phyloP scores from a whole-genome alignment of 2,888 invertebrate genomes.

The Bugulina stolonifera region DNA sequence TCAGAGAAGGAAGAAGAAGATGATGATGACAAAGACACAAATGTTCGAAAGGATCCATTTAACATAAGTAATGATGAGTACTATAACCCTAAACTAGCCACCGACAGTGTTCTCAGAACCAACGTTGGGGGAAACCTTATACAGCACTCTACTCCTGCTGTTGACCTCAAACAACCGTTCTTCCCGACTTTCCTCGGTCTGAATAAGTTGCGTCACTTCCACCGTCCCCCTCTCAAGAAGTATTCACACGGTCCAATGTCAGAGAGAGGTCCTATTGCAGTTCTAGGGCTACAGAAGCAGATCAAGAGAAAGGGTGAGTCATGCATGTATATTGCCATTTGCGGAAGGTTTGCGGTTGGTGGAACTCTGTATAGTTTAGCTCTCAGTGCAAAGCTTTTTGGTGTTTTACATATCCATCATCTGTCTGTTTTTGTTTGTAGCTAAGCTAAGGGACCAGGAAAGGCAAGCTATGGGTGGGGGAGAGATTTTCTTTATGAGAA shows the following conservation, averaged over 20 bases:
- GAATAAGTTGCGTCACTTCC: conserved; percentile 80
- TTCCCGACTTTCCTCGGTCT: conserved; percentile 88
- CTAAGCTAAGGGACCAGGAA: conserved; percentile 80
- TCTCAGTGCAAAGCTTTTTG: too few species aligned
- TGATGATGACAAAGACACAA: conserved; percentile 31
- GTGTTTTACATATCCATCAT: too few species aligned
- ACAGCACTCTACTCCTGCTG: conserved; percentile 95
- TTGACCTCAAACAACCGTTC: conserved; percentile 87
- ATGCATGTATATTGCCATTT: too few species aligned
- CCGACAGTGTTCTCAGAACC: conserved; percentile 52
- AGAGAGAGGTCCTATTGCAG: conserved; percentile 67
- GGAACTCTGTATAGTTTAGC: too few species aligned
- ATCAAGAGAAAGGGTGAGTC: conserved; percentile 72
- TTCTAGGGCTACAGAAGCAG: conserved; percentile 78
- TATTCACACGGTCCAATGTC: conserved; percentile 77
- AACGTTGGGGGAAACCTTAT: conserved; percentile 66
- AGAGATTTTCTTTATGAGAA: conserved; percentile 98
- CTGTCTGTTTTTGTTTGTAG: neutral
- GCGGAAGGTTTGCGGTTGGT: too few species aligned
- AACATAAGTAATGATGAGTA: conserved; percentile 96
- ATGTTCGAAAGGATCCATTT: conserved; percentile 78
- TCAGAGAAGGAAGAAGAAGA: conserved; percentile 60
- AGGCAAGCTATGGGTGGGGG: conserved; percentile 93
- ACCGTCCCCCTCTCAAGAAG: conserved; percentile 79
- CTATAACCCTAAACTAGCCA: conserved; percentile 67